Evolutionary conservation across 2,113 vertebrate species (phyloP), one percentile per base, ranked within the genome.

Genomic region (Pollachius pollachius): DNA sequence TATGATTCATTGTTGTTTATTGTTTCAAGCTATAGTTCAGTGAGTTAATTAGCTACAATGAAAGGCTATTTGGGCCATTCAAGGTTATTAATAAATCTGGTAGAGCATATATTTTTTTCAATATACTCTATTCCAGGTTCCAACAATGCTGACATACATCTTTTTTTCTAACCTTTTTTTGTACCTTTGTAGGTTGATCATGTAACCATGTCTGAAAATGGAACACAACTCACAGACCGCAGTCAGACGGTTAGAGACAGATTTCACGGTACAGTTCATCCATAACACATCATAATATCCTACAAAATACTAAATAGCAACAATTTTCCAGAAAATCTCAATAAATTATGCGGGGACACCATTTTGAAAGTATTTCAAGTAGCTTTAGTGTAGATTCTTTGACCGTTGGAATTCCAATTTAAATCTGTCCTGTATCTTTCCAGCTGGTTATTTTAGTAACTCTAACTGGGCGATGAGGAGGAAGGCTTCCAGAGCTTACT

Each of bases 241-340:
- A 95, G 94, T 76, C 89, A 90, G 27, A 81, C 90, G 70, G 88
- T 97, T 87, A 92, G 95, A 78, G 90, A 90, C 70, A 95, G 92
- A 76, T 90, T 97, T 66, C 90, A 92, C 27, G 85, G 90, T 86
- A 90, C 81, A 70, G 9, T 57, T 13, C 41, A 57, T 57, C 54
- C 3, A 34, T 34, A 34, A 34, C 30, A 34, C n/a, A 57, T 57
- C 54, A 13, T 48, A 48, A 48, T 48, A 48, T 48, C 41, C 41
- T 48, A 48, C 5, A 48, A 48, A 48, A 48, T 48, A 48, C 8
- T 13, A 48, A 48, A 48, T 48, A 9, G 11, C 41, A 48, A 48
- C 6, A 48, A 1, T 12, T 7, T 48, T 48, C 41, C 41, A 9
- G 41, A 48, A 48, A 48, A 48, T 12, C 41, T 48, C 41, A 48